Base-by-base conservation (phyloP, 2,888 invertebrate genomes). In the Xylophagus ater region DNA sequence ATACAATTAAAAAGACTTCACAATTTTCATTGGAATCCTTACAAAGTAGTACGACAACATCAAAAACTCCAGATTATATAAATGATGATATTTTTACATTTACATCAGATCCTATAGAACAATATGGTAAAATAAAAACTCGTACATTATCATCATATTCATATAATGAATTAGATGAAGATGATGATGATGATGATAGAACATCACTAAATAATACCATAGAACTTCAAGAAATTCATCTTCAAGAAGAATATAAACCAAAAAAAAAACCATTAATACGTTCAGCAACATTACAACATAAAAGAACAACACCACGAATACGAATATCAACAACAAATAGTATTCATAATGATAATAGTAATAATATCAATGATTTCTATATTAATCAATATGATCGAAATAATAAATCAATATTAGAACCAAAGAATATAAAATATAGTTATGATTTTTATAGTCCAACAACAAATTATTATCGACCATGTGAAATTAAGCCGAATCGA, bases 1-100 rank as follows among this genome's bases (percentile, higher is more conserved):
- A 52, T 43, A 18, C n/a, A n/a, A 47, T 54, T 9, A 58, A 58
- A 40, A 61, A 61, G 49, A 62, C 58, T 30, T 62, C 62, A 0
- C 54, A 61, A 17, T 62, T 61, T 45, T 63, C 62, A 1, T 43
- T 62, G 44, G 62, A 63, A 41, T 63, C 62, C 2, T 47, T 63
- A 41, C 64, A 63, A 30, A 63, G 62, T 35, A 62, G 60, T 40
- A 55, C 55, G 26, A 60, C 62, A 5, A 36, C 31, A 20, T 56
- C 62, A 32, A 62, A 60, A 46, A 60, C 64, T 1, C 62, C 64
- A 0, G 52, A 54, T 14, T 57, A 57, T 2, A 55, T 54, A 5
- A 13, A 19, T 3, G 39, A 62, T 37, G 58, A 53, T 43, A 57
- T 62, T 13, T 63, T 62, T 34, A 48, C 61, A 3, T 65, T 61